Evolutionary conservation across 1,140 invertebrate species (phyloP).

Genomic region (Pemphigus obesinymphae): DNA sequence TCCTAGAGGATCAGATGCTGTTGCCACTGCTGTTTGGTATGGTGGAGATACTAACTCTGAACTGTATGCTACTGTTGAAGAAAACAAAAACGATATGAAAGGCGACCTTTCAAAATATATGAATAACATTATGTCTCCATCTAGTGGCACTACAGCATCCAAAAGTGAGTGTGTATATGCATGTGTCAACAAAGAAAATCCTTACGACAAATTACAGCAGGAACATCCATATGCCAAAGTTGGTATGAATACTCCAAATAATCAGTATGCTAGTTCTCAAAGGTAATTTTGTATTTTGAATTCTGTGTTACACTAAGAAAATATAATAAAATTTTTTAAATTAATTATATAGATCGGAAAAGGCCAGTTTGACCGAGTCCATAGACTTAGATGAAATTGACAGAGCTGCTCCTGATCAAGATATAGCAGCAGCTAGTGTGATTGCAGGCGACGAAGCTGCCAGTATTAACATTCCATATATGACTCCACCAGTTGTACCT

Average conservation of each 20-base stretch:
- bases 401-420: slow-evolving; percentile 44
- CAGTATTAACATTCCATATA: slow-evolving; percentile 81
- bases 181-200: slow-evolving; percentile 48
- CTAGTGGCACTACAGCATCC: slow-evolving; percentile 16
- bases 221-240: slow-evolving; percentile 43
- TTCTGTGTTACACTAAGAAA: background rate
- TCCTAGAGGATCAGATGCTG: slow-evolving; percentile 37
- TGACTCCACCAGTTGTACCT: slow-evolving; percentile 68
- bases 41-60: slow-evolving; percentile 49
- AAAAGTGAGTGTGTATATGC: slow-evolving; percentile 45
- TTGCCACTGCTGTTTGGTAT: slow-evolving; percentile 39
- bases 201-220: slow-evolving; percentile 48
- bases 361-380: background rate
- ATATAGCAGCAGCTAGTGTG: slow-evolving; percentile 72
- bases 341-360: background rate
- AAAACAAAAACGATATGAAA: slow-evolving; percentile 46
- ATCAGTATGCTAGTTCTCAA: slow-evolving; percentile 5
- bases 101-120: slow-evolving; percentile 43
- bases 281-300: background rate
- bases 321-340: background rate
- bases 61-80: slow-evolving; percentile 52
- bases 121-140: slow-evolving; percentile 47
- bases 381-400: slow-evolving; percentile 5
- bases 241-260: slow-evolving; percentile 18
- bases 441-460: slow-evolving; percentile 77